Evolutionary conservation across 2,888 invertebrate species (phyloP), one percentile per base, ranked within the genome.

Genomic region (Willowsia nigromaculata): DNA sequence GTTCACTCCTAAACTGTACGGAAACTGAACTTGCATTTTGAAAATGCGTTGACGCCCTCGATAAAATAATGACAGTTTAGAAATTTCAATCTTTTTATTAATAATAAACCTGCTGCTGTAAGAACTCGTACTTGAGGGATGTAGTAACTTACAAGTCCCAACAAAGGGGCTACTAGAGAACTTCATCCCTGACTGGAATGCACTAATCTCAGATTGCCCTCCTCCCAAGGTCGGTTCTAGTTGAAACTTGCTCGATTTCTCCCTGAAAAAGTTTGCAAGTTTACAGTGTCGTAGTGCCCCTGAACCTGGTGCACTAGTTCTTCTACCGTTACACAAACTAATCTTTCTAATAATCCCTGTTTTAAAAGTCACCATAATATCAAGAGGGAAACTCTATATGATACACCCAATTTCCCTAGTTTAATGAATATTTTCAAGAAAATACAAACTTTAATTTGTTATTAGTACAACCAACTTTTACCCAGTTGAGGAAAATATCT

Each of bases 1-100:
- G 33, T 88, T 84, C 78, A 78, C 62, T 76, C 88, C 88, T 62
- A 88, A 88, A 78, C 37, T 53, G 74, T 76, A 83, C 22, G 88
- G 78, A 76, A 82, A 88, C 43, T 71, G 81, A 47, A 65, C 30
- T 71, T 80, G 81, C 82, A 82, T 82, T 74, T 88, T 83, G 18
- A 68, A 84, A 62, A 30, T 30, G 78, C 18, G 65, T 33, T 78
- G 50, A 88, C 88, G 83, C 88, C 88, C 84, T 88, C 84, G 83
- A 88, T 84, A 74, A 88, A 81, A 37, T 50, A 88, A 71, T 87
- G 74, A 40, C 56, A 59, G 78, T 53, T 56, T 78, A 56, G 40
- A 56, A 50, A 74, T 74, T 50, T 43, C 47, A 74, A 47, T 74
- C 15, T 50, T n/a, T 74, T 47, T 50, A 50, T 30, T 47, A n/a